These are phyloP conservation scores for Drosophila rubida DNA, from an alignment of 2,888 invertebrate species.

Conservation along the genomic window DNA sequence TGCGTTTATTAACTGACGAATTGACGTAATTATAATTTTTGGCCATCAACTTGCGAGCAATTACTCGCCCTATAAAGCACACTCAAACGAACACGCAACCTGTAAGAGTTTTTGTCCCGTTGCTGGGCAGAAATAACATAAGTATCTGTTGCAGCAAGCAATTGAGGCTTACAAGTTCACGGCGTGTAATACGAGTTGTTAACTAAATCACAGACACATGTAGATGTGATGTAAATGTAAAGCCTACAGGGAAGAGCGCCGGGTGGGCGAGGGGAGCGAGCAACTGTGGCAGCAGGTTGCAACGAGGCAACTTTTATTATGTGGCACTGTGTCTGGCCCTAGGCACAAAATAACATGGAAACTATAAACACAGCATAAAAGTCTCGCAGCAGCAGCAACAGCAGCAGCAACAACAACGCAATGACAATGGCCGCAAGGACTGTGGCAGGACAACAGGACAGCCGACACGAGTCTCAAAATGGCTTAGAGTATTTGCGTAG, in stretches of 20 bases:
- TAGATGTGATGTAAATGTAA: conserved; percentile 28
- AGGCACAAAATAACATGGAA: conserved; percentile 54
- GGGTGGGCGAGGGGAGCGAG: neutral
- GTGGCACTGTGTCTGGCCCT: conserved; percentile 40
- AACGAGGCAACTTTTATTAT: conserved; percentile 49
- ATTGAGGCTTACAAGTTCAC: conserved; percentile 42
- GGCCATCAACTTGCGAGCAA: neutral
- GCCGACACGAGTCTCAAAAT: conserved; percentile 34
- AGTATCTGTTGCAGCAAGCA: conserved; percentile 32
- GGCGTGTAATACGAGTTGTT: conserved; percentile 68
- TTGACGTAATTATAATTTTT: conserved; percentile 6
- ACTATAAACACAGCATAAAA: conserved; percentile 63
- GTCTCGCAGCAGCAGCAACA: conserved; percentile 36
- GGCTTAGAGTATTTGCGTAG: conserved; percentile 40
- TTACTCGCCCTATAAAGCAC: neutral
- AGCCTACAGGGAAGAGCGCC: neutral
- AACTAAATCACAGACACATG: conserved; percentile 61
- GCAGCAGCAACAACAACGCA: neutral
- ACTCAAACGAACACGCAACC: neutral
- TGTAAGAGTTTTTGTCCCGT: neutral
- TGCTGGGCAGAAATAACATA: conserved; percentile 9
- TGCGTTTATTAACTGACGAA: neutral
- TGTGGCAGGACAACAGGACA: conserved; percentile 30
- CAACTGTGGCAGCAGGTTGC: conserved; percentile 13
- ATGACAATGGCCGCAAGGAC: conserved; percentile 39